Evolutionary conservation across 2,797 vertebrate species (phyloP).

Genomic region (Gymnothorax reevesii): DNA sequence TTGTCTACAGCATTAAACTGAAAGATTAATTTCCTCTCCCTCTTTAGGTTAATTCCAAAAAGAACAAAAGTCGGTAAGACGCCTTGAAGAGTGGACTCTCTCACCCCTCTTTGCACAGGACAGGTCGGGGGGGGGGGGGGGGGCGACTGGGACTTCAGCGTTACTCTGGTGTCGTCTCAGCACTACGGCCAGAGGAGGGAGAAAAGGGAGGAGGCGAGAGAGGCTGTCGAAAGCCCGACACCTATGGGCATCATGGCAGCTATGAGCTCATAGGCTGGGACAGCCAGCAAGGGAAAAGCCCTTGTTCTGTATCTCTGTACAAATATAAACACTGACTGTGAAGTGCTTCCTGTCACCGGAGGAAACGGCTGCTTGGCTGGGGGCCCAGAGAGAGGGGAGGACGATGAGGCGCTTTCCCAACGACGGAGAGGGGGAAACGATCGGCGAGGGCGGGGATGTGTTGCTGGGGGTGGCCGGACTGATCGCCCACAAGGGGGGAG

Average conservation of each 20-base stretch:
- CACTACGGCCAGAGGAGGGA: slow-evolving; percentile 40
- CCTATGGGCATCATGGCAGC: slow-evolving; percentile 42
- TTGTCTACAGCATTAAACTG: neutral
- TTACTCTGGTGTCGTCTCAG: slow-evolving; percentile 42
- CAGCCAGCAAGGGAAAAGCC: slow-evolving; percentile 45
- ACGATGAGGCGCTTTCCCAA: slow-evolving; percentile 16
- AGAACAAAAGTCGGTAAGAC: slow-evolving; percentile 92
- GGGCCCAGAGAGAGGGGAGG: slow-evolving; percentile 30
- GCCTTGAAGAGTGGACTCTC: slow-evolving; percentile 26
- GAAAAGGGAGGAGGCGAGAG: slow-evolving; percentile 33
- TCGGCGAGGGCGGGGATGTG: slow-evolving; percentile 55
- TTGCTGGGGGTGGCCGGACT: slow-evolving; percentile 67
- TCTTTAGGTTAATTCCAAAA: slow-evolving; percentile 90
- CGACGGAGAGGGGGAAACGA: slow-evolving; percentile 28
- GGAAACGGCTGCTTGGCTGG: slow-evolving; percentile 55
- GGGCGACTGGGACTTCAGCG: slow-evolving; percentile 41
- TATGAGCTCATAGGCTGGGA: slow-evolving; percentile 40
- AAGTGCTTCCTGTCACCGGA: slow-evolving; percentile 49
- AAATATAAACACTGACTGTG: slow-evolving; percentile 47
- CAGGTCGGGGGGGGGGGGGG: slow-evolving; percentile 42
- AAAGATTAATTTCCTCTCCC: slow-evolving; percentile 11
- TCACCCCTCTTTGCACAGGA: slow-evolving; percentile 39
- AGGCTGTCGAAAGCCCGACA: slow-evolving; percentile 33
- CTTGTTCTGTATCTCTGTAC: slow-evolving; percentile 44
- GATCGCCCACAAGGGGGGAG: slow-evolving; percentile 33